A percentile compares a stretch with the other conserved stretches of the same genome.
Evolutionary conservation across 2,113 vertebrate genomes (phyloP).

Genomic region (Limnothrissa miodon): DNA sequence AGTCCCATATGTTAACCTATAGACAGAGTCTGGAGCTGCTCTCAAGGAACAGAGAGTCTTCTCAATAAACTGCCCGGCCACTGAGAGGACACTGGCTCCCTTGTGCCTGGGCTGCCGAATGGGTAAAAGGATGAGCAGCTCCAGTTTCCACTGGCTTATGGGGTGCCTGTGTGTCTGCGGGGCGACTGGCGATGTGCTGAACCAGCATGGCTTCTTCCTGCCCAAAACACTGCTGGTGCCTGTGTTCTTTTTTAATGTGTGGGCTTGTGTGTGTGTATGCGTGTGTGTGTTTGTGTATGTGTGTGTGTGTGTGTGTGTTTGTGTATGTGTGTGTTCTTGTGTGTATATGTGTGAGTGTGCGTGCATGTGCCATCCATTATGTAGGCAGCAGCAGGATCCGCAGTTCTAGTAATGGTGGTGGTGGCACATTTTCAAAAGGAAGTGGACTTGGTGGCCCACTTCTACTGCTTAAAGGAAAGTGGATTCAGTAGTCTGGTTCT

Average conservation of each 20-base stretch:
- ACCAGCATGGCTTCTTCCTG: neutral
- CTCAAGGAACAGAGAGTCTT: constrained; percentile 5
- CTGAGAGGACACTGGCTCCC: neutral
- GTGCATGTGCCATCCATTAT: neutral
- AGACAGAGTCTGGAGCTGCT: neutral
- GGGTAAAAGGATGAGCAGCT: neutral
- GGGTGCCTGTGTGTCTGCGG: neutral
- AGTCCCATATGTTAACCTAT: neutral
- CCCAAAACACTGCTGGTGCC: neutral
- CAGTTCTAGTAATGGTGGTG: too few species aligned
- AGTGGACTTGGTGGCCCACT: too few species aligned
- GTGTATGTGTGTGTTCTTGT: neutral
- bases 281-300: constrained; percentile 3
- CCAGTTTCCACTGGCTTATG: neutral
- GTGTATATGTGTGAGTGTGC: constrained; percentile 1
- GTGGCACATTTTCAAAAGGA: neutral
- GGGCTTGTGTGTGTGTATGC: neutral
- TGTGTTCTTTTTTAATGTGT: neutral
- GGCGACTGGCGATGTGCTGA: constrained; percentile 14
- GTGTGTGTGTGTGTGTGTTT: constrained; percentile 9
- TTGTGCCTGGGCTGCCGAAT: neutral
- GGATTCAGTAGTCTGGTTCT: neutral
- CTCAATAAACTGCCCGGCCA: neutral
- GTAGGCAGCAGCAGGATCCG: neutral
- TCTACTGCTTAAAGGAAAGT: too few species aligned